Conservation (phyloP, 2,113 vertebrate genomes). For the Nannobrachium achirus region DNA sequence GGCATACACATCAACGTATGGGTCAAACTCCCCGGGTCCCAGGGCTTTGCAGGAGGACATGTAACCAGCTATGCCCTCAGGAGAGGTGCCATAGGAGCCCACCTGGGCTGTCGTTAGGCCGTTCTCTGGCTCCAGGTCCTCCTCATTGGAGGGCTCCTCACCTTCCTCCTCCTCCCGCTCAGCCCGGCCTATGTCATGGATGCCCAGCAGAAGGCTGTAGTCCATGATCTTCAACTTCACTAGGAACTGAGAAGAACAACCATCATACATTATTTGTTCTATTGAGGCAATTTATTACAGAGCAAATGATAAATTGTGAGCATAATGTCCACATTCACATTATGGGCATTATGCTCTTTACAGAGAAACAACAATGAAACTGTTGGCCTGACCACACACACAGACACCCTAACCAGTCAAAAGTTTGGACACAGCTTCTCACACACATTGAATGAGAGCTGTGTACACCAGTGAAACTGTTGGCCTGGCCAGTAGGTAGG, state of each 20-base stretch:
- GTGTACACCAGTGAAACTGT: too few relatives aligned
- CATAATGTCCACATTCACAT: too few relatives aligned
- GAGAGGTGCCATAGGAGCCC: conserved; percentile 88
- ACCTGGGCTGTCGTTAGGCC: conserved; percentile 65
- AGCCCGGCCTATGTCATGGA: conserved; percentile 86
- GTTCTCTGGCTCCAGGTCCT: conserved; percentile 80
- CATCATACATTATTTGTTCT: too few relatives aligned
- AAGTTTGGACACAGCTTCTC: too few relatives aligned
- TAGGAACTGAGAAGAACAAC: conserved; percentile 78
- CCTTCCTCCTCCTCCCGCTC: conserved; percentile 87
- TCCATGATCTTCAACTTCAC: conserved; percentile 94
- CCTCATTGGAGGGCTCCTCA: conserved; percentile 80
- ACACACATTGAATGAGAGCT: too few relatives aligned
- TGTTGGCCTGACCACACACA: too few relatives aligned
- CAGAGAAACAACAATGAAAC: too few relatives aligned
- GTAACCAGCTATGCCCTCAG: conserved; percentile 89
- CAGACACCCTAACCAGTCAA: too few relatives aligned
- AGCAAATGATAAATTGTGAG: too few relatives aligned
- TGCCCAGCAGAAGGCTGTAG: conserved; percentile 90
- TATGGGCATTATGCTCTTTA: too few relatives aligned
- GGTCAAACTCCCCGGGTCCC: conserved; percentile 88
- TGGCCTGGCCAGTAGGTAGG: neutral
- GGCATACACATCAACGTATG: conserved; percentile 89
- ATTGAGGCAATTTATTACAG: too few relatives aligned
- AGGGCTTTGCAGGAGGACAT: conserved; percentile 86